Evolutionary conservation across 2,888 invertebrate genomes (phyloP).

Genomic region (Campopleginae sp.): DNA sequence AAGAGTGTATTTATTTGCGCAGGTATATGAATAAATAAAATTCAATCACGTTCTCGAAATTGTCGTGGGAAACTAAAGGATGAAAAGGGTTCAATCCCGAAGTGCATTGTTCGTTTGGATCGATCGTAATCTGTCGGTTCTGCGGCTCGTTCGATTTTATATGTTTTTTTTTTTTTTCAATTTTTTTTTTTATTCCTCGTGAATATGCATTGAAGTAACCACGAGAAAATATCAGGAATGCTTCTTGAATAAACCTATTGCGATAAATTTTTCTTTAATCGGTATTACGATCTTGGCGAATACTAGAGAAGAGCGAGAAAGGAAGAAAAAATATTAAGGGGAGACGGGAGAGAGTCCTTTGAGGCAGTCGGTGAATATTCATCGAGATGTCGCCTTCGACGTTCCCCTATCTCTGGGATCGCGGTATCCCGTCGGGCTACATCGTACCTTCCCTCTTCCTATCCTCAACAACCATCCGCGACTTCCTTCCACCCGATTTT

Average conservation of each 20-base stretch:
- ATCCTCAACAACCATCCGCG: not conserved
- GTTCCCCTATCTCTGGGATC: conserved; percentile 44
- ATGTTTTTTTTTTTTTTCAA: not conserved
- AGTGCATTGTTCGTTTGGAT: conserved; percentile 15
- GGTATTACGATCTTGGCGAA: conserved; percentile 43
- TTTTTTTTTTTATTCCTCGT: not conserved
- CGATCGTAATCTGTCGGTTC: conserved; percentile 20
- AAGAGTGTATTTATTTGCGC: not conserved
- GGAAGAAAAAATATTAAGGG: not conserved
- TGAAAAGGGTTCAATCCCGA: conserved; percentile 8
- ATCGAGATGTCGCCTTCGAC: conserved; percentile 68
- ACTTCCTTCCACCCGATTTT: not conserved
- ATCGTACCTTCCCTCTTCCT: conserved; percentile 31
- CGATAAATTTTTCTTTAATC: conserved; percentile 54
- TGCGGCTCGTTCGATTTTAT: conserved; percentile 4
- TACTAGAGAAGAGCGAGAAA: conserved; percentile 3
- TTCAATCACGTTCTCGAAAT: conserved; percentile 11
- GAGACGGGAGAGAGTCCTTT: conserved; percentile 35
- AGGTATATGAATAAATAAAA: not conserved
- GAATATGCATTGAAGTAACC: conserved; percentile 11
- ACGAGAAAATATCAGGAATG: conserved; percentile 4
- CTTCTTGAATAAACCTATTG: conserved; percentile 6
- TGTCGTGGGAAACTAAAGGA: conserved; percentile 23
- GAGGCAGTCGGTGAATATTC: conserved; percentile 72
- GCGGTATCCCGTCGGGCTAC: conserved; percentile 64